A percentile compares a stretch with the other conserved stretches of the same genome.
Conservation (phyloP, 1,140 invertebrate genomes). For the Nymphalis io region DNA sequence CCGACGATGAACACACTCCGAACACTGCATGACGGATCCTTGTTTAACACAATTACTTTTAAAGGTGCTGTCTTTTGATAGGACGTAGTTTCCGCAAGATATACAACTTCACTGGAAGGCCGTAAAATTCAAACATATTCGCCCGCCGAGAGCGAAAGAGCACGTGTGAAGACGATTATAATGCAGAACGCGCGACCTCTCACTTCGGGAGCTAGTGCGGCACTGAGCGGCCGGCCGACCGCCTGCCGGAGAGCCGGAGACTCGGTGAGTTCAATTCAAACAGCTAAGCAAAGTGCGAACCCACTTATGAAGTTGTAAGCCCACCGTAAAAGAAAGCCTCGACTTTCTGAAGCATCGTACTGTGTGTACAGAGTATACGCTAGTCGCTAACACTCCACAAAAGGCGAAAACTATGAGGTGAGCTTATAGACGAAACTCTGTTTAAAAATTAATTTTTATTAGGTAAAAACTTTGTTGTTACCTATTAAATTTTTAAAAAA, state of each 20-base stretch:
- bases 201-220: slow-evolving; percentile 36
- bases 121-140: slow-evolving; percentile 41
- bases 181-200: slow-evolving; percentile 38
- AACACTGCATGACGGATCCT: slow-evolving; percentile 24
- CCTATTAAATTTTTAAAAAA: no score
- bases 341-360: no score
- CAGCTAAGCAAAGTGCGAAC: slow-evolving; percentile 30
- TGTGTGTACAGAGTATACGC: no score
- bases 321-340: neutral
- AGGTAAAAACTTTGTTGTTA: no score
- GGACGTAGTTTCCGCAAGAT: slow-evolving; percentile 2
- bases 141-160: slow-evolving; percentile 28
- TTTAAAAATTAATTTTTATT: no score
- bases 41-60: neutral
- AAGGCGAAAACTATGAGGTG: neutral
- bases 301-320: slow-evolving; percentile 45
- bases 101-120: slow-evolving; percentile 13
- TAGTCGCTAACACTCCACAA: neutral
- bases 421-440: no score
- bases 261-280: no score
- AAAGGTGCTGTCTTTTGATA: slow-evolving; percentile 12
- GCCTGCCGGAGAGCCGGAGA: slow-evolving; percentile 8
- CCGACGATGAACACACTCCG: slow-evolving; percentile 33
- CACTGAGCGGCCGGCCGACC: slow-evolving; percentile 38
- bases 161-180: slow-evolving; percentile 48